Evolutionary conservation across 1,140 invertebrate genomes (phyloP).

Genomic region (Pentalonia nigronervosa): DNA sequence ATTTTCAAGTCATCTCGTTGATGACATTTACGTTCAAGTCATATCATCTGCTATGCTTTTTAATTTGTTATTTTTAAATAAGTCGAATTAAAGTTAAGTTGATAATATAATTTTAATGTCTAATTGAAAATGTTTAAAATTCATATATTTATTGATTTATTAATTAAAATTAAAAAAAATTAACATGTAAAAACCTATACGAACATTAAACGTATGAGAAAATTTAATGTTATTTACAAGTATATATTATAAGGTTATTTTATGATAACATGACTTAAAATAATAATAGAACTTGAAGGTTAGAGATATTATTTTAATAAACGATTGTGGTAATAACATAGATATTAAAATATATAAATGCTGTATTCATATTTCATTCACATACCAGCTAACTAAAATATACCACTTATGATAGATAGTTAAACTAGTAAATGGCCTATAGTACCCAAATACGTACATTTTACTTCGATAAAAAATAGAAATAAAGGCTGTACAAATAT

Average conservation of each 20-base stretch:
- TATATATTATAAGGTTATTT: neutral
- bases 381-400: neutral
- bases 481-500: neutral
- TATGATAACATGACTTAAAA: neutral
- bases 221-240: neutral
- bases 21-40: neutral
- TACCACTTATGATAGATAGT: neutral
- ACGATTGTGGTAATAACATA: neutral
- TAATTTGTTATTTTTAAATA: neutral
- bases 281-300: constrained; percentile 14
- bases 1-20: neutral
- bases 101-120: neutral
- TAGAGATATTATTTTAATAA: constrained; percentile 11
- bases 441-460: neutral
- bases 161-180: neutral
- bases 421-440: neutral
- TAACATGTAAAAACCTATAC: neutral
- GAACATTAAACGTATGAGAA: neutral
- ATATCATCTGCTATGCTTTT: neutral
- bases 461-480: neutral
- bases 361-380: neutral
- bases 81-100: neutral
- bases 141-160: neutral
- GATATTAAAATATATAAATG: neutral
- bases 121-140: neutral